phyloP scores from a whole-genome alignment of 35 echinoderm and acorn worm genomes.

The Amphiura filiformis region DNA sequence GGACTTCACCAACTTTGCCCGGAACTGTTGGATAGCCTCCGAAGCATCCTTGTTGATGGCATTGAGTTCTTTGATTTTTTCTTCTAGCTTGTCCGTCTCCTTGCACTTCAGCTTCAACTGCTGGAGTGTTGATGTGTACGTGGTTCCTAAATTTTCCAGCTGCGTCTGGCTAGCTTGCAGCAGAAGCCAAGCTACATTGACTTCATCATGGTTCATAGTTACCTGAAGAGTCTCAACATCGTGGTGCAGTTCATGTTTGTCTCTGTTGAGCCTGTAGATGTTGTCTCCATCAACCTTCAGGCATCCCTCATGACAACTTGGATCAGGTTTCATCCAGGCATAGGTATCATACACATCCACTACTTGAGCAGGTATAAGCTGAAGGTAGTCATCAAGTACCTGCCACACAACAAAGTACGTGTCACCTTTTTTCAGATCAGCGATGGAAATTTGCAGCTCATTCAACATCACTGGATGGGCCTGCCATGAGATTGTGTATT shows the following conservation, averaged over 20 bases:
- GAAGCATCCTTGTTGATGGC: neutral
- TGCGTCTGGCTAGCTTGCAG: neutral
- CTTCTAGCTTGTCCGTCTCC: neutral
- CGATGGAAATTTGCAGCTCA: neutral
- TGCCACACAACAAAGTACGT: neutral
- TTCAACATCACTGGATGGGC: neutral
- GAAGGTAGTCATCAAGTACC: neutral
- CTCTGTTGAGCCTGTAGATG: neutral
- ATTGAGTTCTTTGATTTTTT: neutral
- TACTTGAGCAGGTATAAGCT: neutral
- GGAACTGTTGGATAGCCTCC: neutral
- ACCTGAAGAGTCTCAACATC: neutral
- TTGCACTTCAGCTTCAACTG: neutral
- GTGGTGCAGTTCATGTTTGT: neutral
- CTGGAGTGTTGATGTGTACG: neutral
- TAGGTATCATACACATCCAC: neutral
- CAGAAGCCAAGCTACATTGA: neutral
- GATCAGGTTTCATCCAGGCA: neutral
- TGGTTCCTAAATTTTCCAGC: neutral
- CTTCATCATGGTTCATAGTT: neutral
- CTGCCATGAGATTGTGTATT: neutral
- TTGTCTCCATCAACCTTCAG: neutral
- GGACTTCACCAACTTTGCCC: neutral
- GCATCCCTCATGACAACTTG: neutral
- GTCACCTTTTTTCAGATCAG: neutral